These are phyloP conservation scores for Lordiphosa andalusiaca DNA, from an alignment of 2,888 invertebrate genomes.

Conservation along the genomic window DNA sequence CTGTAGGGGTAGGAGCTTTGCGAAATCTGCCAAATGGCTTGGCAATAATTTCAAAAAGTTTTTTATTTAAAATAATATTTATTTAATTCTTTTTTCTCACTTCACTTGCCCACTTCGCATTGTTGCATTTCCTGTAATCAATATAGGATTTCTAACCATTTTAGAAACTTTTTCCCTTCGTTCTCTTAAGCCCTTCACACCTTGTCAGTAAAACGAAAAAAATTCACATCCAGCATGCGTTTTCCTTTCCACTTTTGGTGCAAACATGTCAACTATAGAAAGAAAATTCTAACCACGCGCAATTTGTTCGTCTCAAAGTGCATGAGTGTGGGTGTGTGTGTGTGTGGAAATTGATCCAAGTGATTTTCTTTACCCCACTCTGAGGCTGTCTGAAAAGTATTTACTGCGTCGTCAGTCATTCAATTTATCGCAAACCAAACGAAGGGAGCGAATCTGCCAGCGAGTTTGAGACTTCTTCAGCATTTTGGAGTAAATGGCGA, in stretches of 20 bases:
- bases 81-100: no score
- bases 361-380: conserved; percentile 56
- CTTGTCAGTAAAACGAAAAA: conserved; percentile 45
- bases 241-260: conserved; percentile 1
- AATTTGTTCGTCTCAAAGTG: conserved; percentile 51
- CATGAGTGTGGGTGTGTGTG: conserved; percentile 26
- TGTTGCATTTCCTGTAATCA: no score
- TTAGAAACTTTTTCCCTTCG: no score
- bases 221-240: conserved; percentile 1
- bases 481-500: conserved; percentile 49
- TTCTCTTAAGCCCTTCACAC: conserved; percentile 42
- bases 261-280: conserved; percentile 27
- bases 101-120: no score
- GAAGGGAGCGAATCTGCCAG: conserved; percentile 43
- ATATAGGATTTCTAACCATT: no score
- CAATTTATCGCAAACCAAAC: conserved; percentile 72
- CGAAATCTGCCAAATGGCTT: no score
- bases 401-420: conserved; percentile 75
- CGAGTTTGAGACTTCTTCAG: conserved; percentile 20
- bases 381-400: conserved; percentile 69
- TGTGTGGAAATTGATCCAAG: conserved; percentile 68
- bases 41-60: no score
- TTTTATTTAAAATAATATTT: no score
- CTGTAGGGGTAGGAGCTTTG: no score
- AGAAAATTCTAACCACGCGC: conserved; percentile 73